Percentiles rank a stretch among this genome's conserved stretches.
phyloP scores from a whole-genome alignment of 2,888 invertebrate species.

The Apamea sordens region DNA sequence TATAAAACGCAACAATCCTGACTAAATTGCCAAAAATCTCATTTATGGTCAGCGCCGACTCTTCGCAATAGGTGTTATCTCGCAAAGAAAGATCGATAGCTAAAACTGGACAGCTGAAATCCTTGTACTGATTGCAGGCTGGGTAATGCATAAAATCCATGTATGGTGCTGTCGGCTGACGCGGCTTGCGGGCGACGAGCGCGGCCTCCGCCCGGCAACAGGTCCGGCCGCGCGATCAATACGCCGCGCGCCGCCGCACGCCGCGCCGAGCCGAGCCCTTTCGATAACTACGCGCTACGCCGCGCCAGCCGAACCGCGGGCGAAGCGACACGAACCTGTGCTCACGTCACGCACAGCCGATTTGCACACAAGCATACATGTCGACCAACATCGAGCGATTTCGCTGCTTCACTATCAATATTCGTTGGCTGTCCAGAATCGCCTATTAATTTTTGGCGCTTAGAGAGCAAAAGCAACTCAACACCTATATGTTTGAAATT shows the following conservation, averaged over 20 bases:
- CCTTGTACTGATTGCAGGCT: constrained; percentile 69
- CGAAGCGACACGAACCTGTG: constrained; percentile 63
- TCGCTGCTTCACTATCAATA: constrained; percentile 41
- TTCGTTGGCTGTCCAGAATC: constrained; percentile 23
- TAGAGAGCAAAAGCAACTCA: neutral
- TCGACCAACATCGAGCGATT: constrained; percentile 46
- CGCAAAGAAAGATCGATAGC: constrained; percentile 16
- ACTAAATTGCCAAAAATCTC: neutral
- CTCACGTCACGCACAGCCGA: constrained; percentile 65
- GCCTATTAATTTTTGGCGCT: constrained; percentile 9
- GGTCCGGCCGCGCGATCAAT: constrained; percentile 87
- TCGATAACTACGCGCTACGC: constrained; percentile 73
- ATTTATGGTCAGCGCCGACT: neutral
- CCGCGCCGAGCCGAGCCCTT: constrained; percentile 79
- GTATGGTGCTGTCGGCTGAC: constrained; percentile 66
- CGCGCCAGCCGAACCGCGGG: constrained; percentile 64
- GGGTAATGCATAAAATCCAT: constrained; percentile 75
- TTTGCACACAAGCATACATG: constrained; percentile 67
- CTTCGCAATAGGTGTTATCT: constrained; percentile 6
- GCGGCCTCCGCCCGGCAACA: constrained; percentile 87
- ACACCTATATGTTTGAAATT: neutral
- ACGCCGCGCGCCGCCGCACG: constrained; percentile 83
- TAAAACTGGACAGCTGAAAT: constrained; percentile 39
- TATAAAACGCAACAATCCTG: neutral
- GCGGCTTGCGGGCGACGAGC: constrained; percentile 60